Percentiles rank a stretch among this genome's conserved stretches.
These are phyloP conservation scores for Babyrousa celebensis DNA, from an alignment of 2,797 vertebrate species.

Conservation along the genomic window DNA sequence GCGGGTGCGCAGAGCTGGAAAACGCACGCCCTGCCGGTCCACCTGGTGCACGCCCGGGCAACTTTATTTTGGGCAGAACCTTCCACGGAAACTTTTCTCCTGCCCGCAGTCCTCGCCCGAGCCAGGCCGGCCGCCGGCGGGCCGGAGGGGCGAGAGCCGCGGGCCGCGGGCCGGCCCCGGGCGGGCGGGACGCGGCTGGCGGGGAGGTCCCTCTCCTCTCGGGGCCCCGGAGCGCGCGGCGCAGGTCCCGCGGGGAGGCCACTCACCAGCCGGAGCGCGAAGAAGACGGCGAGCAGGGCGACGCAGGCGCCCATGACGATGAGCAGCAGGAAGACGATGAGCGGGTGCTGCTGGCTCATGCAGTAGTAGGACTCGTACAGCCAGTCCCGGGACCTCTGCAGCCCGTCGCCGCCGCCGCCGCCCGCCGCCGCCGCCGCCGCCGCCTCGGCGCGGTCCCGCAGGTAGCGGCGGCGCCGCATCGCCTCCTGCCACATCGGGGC, in stretches of 20 bases:
- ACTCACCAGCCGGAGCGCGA: slow-evolving; percentile 98
- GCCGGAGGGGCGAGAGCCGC: not conserved
- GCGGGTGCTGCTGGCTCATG: slow-evolving; percentile 99
- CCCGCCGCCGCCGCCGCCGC: slow-evolving; percentile 90
- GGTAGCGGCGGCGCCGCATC: slow-evolving; percentile 95
- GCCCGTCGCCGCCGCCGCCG: slow-evolving; percentile 82
- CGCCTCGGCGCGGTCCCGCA: slow-evolving; percentile 95
- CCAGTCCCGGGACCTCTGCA: slow-evolving; percentile 95
- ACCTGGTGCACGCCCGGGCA: not conserved
- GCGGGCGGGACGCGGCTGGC: not conserved
- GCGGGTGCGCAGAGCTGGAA: not conserved
- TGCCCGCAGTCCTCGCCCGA: not conserved
- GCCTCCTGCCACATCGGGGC: slow-evolving; percentile 94
- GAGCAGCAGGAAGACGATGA: slow-evolving; percentile 98
- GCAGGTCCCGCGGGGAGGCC: not conserved
- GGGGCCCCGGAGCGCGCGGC: not conserved
- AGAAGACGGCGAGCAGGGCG: slow-evolving; percentile 97
- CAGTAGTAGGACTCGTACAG: slow-evolving; percentile 98
- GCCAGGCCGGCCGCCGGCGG: not conserved
- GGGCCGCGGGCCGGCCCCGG: not conserved
- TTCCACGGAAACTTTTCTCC: slow-evolving; percentile 74
- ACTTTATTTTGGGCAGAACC: slow-evolving; percentile 70
- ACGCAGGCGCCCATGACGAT: slow-evolving; percentile 99
- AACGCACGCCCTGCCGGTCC: not conserved
- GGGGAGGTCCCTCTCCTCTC: not conserved